Evolutionary conservation across 2,888 invertebrate genomes (phyloP), one percentile per base, ranked within the genome.

Genomic region (Pediacus dermestoides): DNA sequence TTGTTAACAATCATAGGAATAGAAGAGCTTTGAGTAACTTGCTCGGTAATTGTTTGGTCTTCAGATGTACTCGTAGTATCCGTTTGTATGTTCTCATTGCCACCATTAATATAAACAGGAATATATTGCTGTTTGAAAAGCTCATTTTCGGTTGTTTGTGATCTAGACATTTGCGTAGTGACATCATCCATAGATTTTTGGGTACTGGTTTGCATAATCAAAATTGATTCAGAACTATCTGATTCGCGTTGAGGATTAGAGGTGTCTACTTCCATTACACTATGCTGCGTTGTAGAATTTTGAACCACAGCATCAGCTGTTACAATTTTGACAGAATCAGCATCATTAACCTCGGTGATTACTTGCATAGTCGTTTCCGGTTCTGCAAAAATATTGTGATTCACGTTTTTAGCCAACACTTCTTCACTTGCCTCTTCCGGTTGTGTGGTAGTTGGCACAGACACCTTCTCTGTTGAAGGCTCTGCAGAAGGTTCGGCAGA

Each of bases 381-480:
- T 31, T 34, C 35, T 9, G 27, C 33, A 7, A 16, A 9, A 10
- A 36, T 28, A 31, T 43, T 34, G 13, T 18, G 28, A 26, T 9
- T 18, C 11, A n/a, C 11, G 12, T 18, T 11, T n/a, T n/a, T n/a
- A n/a, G n/a, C n/a, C n/a, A n/a, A n/a, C n/a, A 43, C 42, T 51
- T 62, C 50, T 39, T 61, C 53, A 2, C 67, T 8, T 42, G 18
- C 52, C 1, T 51, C 47, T 64, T 66, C 72, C 0, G 76, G 71
- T 57, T 74, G 68, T 42, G 75, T 72, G 6, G 80, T 64, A 39
- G 60, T 55, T 0, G 65, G 67, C 38, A 59, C 66, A 12, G 66
- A 71, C 33, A 66, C 62, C 34, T 71, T 50, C 9, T 55, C 47
- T 2, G 52, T 32, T 25, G 40, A 40, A 3, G 50, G 51, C 33